phyloP scores from a whole-genome alignment of 2,888 invertebrate genomes.

The Nymphalis c-album region DNA sequence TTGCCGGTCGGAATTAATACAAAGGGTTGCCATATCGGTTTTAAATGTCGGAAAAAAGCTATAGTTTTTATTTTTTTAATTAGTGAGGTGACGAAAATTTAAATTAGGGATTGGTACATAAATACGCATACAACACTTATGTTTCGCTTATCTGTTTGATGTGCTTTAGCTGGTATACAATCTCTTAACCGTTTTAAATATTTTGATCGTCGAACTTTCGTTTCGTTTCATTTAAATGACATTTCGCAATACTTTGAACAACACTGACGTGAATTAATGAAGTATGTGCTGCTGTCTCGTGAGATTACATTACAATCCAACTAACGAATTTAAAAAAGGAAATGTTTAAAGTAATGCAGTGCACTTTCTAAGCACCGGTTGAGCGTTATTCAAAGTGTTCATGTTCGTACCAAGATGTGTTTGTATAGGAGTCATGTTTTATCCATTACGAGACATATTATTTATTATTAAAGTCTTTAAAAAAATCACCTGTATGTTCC shows the following conservation, averaged over 20 bases:
- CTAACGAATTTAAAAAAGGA: neutral
- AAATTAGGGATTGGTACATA: neutral
- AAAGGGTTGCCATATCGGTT: too few relatives aligned
- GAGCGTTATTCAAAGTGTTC: neutral
- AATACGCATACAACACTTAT: neutral
- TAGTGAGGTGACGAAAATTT: neutral
- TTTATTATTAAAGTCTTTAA: neutral
- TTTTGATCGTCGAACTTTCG: neutral
- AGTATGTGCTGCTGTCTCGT: neutral
- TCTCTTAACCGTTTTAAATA: conserved; percentile 1
- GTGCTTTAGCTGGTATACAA: conserved; percentile 12
- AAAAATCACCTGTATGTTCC: neutral
- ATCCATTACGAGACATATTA: neutral
- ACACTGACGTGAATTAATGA: neutral
- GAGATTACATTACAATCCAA: neutral
- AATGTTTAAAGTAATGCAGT: neutral
- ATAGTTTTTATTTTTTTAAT: too few relatives aligned
- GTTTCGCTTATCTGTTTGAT: conserved; percentile 13
- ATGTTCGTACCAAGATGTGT: neutral
- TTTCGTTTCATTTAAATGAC: neutral
- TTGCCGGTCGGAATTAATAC: neutral
- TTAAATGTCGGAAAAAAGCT: too few relatives aligned
- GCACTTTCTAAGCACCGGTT: neutral
- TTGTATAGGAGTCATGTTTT: neutral
- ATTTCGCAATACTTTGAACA: neutral